Evolutionary conservation across 2,113 vertebrate species (phyloP).

Genomic region (Callocephalon fimbriatum): DNA sequence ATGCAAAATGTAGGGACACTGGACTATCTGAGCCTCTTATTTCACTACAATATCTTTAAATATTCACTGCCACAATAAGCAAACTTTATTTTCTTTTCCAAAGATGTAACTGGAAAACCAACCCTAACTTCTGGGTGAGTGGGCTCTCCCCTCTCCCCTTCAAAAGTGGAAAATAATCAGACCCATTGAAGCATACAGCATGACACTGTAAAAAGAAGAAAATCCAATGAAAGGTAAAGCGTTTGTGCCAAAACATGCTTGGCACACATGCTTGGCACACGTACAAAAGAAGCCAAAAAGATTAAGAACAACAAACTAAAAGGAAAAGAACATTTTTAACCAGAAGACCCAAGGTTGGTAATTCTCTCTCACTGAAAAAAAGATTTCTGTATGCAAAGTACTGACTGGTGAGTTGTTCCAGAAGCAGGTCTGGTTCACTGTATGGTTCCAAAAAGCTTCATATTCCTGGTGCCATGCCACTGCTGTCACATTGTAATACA

Average conservation of each 20-base stretch:
- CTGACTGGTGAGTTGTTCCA: neutral
- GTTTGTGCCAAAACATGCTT: neutral
- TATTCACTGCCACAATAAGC: neutral
- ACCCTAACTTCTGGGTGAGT: neutral
- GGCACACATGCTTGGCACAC: neutral
- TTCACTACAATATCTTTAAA: neutral
- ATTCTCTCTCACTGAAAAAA: neutral
- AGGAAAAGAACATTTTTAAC: neutral
- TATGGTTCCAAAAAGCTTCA: neutral
- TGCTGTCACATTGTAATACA: neutral
- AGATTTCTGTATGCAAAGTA: neutral
- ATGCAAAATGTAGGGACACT: neutral
- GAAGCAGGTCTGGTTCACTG: neutral
- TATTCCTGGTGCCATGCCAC: neutral
- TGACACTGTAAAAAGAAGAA: neutral
- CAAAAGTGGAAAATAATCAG: neutral
- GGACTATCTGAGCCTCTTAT: neutral
- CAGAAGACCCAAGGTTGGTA: neutral
- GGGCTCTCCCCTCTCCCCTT: accelerated
- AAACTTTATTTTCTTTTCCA: neutral
- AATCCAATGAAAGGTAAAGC: neutral
- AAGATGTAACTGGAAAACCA: neutral
- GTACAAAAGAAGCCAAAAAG: neutral
- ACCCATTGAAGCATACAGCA: neutral
- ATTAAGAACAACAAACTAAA: neutral